These are phyloP conservation scores for Leptinotarsa defecta DNA, from an alignment of 1,140 invertebrate genomes.

Conservation along the genomic window DNA sequence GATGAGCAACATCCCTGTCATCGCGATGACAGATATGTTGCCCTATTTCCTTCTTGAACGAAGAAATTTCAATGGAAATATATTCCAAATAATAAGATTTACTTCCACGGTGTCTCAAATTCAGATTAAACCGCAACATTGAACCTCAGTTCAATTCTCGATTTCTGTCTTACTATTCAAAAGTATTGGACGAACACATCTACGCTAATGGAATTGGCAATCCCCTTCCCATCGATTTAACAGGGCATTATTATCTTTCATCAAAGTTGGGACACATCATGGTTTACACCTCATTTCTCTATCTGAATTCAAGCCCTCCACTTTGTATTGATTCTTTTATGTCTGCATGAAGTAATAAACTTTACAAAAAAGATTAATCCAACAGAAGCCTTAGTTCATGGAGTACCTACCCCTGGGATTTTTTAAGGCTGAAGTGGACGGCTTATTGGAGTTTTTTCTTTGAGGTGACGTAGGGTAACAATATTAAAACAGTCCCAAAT, in stretches of 20 bases:
- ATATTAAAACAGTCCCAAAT: too few relatives aligned
- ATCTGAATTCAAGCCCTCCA: slow-evolving; percentile 35
- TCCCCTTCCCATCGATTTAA: slow-evolving; percentile 34
- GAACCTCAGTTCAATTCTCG: too few relatives aligned
- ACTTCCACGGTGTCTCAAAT: too few relatives aligned
- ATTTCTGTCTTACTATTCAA: too few relatives aligned
- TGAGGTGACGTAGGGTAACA: too few relatives aligned
- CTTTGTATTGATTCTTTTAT: slow-evolving; percentile 36
- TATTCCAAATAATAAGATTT: too few relatives aligned
- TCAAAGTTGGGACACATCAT: slow-evolving; percentile 36
- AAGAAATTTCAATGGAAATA: too few relatives aligned
- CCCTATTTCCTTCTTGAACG: too few relatives aligned
- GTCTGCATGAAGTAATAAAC: slow-evolving; percentile 20
- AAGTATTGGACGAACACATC: not conserved
- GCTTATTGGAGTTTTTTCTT: slow-evolving; percentile 12
- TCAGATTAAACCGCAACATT: too few relatives aligned
- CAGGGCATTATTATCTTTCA: slow-evolving; percentile 39
- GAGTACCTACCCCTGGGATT: not conserved
- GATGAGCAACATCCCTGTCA: too few relatives aligned
- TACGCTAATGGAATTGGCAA: slow-evolving; percentile 35
- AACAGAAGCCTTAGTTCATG: slow-evolving; percentile 9
- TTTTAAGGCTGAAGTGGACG: slow-evolving; percentile 13
- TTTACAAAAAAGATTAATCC: slow-evolving; percentile 23
- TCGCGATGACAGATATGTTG: too few relatives aligned
- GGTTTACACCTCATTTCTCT: slow-evolving; percentile 46